phyloP scores from a whole-genome alignment of 2,113 vertebrate species.

The Athene noctua region DNA sequence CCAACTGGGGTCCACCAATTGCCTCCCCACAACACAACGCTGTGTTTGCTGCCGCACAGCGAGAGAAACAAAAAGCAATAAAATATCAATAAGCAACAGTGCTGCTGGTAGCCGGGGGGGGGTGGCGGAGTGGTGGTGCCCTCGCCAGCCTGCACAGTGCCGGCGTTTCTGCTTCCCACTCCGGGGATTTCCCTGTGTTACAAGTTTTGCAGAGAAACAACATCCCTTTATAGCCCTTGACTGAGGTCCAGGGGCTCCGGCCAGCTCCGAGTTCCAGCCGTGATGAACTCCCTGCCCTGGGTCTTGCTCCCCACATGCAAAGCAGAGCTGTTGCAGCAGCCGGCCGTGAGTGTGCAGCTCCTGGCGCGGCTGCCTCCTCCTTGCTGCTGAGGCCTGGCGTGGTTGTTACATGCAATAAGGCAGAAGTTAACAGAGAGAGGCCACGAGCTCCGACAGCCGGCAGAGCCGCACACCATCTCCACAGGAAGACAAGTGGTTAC shows the following conservation, averaged over 20 bases:
- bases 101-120: neutral
- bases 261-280: rapidly evolving
- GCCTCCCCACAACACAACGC: neutral
- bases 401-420: neutral
- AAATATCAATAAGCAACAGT: neutral
- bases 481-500: rapidly evolving
- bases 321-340: rapidly evolving
- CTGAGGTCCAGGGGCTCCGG: neutral
- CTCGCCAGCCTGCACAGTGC: neutral
- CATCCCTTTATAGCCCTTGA: neutral
- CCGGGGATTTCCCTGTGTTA: rapidly evolving
- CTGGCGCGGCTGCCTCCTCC: rapidly evolving
- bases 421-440: neutral
- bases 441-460: neutral
- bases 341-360: rapidly evolving
- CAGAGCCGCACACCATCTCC: neutral
- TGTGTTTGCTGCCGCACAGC: rapidly evolving
- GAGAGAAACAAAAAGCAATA: neutral
- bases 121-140: neutral
- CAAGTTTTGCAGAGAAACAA: neutral
- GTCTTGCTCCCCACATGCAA: neutral
- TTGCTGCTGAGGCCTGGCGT: neutral
- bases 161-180: neutral
- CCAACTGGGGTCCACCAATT: rapidly evolving
- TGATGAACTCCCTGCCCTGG: neutral